Evolutionary conservation across 2,797 vertebrate genomes (phyloP), one percentile per base, ranked within the genome.

Genomic region (Scleropages formosus): DNA sequence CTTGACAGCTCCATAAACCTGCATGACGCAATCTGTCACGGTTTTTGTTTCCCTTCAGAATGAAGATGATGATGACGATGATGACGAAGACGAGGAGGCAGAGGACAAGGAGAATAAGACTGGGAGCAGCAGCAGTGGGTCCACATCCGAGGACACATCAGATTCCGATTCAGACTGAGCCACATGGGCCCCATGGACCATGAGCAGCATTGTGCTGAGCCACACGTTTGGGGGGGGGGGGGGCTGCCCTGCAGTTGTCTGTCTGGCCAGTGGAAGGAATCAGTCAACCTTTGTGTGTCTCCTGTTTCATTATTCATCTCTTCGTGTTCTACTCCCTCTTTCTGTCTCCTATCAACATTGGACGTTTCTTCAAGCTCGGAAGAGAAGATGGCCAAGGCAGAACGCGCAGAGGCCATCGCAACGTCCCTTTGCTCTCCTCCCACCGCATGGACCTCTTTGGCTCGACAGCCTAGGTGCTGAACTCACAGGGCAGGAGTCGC

Each of bases 91-190:
- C 0, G 92, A 93, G 0, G 96, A 96, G 0, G 94, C 94, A 0
- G 96, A 97, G 0, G 95, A 98, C 47, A 96, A 98, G 11, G 97
- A 98, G 86, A 96, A 98, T 47, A 96, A 98, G 84, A 97, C 96
- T 0, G 96, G 97, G 80, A 95, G 94, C 75, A 76, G 75, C 91
- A 97, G 95, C 92, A 96, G 94, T 51, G 94, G 93, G n/a, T 98
- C 96, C 0, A 96, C 95, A 84, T 97, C 96, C 0, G 75, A 76
- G 59, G 95, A 91, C 68, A 93, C 95, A 20, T 98, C 96, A 0
- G 96, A 96, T 83, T 98, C 96, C 0, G 97, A 98, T 76, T 97
- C 96, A 51, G 97, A 97, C 92, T 98, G 67, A 71, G 67, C 59
- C 59, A 20, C 65, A 9, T 18, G 59, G 1, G 60, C 31, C 79